A percentile compares a stretch with the other conserved stretches of the same genome.
Evolutionary conservation across 2,113 vertebrate genomes (phyloP).

Genomic region (Forbesichthys agassizii): DNA sequence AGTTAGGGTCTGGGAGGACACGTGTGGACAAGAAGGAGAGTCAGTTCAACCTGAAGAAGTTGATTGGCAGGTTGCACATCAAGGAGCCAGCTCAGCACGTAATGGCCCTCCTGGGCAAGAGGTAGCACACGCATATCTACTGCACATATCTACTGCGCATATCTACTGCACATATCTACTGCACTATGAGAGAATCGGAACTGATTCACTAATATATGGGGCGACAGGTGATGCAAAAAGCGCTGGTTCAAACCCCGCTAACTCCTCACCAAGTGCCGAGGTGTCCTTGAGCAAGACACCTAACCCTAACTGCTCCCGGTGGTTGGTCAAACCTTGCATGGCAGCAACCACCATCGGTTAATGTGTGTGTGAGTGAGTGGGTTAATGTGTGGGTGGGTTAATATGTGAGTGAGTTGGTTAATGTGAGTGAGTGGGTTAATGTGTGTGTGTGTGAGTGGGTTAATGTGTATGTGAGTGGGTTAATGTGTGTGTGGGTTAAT

Average conservation of each 20-base stretch:
- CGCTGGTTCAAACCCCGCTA: too few species aligned
- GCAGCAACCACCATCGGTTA: background rate
- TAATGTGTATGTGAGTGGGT: background rate
- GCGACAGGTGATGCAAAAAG: too few species aligned
- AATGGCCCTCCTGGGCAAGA: conserved; percentile 84
- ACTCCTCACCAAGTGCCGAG: too few species aligned
- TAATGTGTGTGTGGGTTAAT: background rate
- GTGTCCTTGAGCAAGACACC: too few species aligned
- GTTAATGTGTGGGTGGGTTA: too few species aligned
- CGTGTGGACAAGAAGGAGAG: conserved; percentile 71
- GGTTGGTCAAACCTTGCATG: too few species aligned
- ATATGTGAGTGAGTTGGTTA: background rate
- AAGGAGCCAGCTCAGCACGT: conserved; percentile 81
- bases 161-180: background rate
- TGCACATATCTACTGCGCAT: background rate
- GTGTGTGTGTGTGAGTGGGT: background rate
- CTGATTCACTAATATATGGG: too few species aligned
- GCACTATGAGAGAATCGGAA: too few species aligned
- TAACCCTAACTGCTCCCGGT: too few species aligned
- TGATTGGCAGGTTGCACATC: conserved; percentile 84
- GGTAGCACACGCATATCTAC: conserved; percentile 59
- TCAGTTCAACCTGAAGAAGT: conserved; percentile 83
- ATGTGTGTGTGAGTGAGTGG: background rate
- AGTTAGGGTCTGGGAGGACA: background rate
- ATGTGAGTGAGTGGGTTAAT: conserved; percentile 8